Evolutionary conservation across 2,113 vertebrate species (phyloP).

Genomic region (Pristiophorus japonicus): DNA sequence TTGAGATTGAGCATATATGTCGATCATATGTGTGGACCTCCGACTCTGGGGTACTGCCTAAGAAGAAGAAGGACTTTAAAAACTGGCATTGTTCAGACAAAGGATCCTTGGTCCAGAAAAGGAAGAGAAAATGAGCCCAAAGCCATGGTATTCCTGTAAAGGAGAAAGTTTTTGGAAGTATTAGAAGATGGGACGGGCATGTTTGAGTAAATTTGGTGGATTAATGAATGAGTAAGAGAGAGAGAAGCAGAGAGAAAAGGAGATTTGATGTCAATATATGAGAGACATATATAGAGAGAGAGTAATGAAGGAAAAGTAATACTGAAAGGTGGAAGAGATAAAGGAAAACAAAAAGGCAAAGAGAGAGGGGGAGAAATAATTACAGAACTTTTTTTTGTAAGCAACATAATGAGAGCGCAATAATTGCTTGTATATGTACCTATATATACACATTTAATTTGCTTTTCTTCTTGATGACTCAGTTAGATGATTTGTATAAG

Average conservation of each 20-base stretch:
- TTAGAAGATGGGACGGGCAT: not conserved
- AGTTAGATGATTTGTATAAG: not conserved
- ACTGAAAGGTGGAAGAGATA: not conserved
- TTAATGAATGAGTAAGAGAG: not conserved
- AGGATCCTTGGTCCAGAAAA: no score
- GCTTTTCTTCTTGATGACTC: not conserved
- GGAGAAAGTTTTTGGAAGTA: not conserved
- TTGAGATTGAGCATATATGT: not conserved
- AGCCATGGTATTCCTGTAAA: not conserved
- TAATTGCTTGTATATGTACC: not conserved
- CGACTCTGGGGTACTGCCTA: no score
- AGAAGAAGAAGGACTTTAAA: no score
- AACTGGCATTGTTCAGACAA: not conserved
- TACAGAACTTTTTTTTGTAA: not conserved
- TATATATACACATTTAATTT: not conserved
- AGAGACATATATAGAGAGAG: not conserved
- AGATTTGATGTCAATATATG: not conserved
- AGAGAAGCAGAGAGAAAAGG: not conserved
- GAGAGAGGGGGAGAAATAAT: no score
- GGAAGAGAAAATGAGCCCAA: not conserved
- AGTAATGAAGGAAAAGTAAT: not conserved
- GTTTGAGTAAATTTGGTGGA: not conserved
- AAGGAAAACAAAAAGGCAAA: not conserved
- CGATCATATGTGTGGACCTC: no score
- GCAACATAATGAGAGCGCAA: not conserved